phyloP scores from a whole-genome alignment of 1,140 invertebrate genomes.

The Stegodyphus dumicola region DNA sequence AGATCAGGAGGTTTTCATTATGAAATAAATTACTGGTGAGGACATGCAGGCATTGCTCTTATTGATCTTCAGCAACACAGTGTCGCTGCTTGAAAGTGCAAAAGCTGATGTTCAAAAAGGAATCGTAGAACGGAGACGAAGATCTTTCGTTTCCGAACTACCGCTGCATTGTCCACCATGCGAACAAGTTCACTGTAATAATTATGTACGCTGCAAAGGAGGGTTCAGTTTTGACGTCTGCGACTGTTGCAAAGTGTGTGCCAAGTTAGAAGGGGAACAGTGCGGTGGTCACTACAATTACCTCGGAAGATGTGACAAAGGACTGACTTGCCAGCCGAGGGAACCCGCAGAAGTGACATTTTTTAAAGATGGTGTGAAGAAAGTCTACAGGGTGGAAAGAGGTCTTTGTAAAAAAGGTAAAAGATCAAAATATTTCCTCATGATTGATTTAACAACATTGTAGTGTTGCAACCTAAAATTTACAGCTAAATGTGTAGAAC shows the following conservation, averaged over 20 bases:
- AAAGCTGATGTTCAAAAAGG: too few species aligned
- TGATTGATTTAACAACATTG: too few species aligned
- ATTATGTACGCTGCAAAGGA: slow-evolving; percentile 63
- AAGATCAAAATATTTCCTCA: background rate
- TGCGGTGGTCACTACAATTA: slow-evolving; percentile 67
- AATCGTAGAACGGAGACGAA: background rate
- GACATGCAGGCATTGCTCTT: too few species aligned
- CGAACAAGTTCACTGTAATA: slow-evolving; percentile 65
- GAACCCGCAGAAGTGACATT: background rate
- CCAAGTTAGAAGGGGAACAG: slow-evolving; percentile 65
- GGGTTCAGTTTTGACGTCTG: slow-evolving; percentile 66
- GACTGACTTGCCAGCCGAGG: slow-evolving; percentile 64
- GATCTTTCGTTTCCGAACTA: background rate
- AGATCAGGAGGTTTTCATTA: too few species aligned
- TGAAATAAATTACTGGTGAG: too few species aligned
- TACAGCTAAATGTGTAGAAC: too few species aligned
- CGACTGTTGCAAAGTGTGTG: slow-evolving; percentile 67
- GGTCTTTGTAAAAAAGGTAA: slow-evolving; percentile 54
- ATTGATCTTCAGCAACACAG: too few species aligned
- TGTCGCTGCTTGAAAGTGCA: too few species aligned
- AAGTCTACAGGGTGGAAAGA: slow-evolving; percentile 18
- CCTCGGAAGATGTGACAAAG: slow-evolving; percentile 67
- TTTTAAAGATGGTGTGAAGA: slow-evolving; percentile 3
- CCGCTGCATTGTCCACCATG: slow-evolving; percentile 65
- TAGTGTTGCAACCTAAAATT: too few species aligned